These are phyloP conservation scores for Dolomedes plantarius DNA, from an alignment of 2,888 invertebrate genomes.

Conservation along the genomic window DNA sequence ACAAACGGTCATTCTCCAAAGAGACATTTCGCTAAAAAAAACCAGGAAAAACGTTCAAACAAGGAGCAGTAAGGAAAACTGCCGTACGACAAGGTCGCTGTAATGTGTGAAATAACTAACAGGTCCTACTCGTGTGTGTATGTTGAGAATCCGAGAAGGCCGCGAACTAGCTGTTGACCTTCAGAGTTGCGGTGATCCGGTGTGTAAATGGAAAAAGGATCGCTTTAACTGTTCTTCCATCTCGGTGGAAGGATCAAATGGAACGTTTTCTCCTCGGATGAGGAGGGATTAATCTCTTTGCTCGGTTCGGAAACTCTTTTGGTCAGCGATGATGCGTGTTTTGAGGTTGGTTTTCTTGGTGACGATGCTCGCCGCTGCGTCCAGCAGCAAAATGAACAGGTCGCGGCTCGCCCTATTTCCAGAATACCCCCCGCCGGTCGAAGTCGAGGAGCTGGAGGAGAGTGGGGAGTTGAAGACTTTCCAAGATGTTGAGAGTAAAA, in stretches of 20 bases:
- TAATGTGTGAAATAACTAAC: slow-evolving; percentile 9
- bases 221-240: slow-evolving; percentile 34
- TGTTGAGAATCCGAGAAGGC: slow-evolving; percentile 28
- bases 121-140: neutral
- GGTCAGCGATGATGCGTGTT: neutral
- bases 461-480: slow-evolving; percentile 57
- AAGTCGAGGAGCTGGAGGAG: slow-evolving; percentile 5
- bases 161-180: slow-evolving; percentile 44
- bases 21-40: neutral
- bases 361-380: neutral
- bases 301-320: too few relatives aligned
- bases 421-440: slow-evolving; percentile 13
- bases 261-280: slow-evolving; percentile 19
- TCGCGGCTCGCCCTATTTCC: slow-evolving; percentile 23
- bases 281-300: neutral
- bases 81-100: neutral
- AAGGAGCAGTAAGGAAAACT: neutral
- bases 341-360: neutral
- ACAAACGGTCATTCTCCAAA: too few relatives aligned
- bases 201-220: neutral
- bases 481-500: slow-evolving; percentile 49
- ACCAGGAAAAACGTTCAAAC: neutral
- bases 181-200: slow-evolving; percentile 27
- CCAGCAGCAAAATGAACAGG: neutral
- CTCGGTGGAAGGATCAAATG: slow-evolving; percentile 11